Evolutionary conservation across 1,140 invertebrate species (phyloP), one percentile per base, ranked within the genome.

Genomic region (Sarcophaga bullata): DNA sequence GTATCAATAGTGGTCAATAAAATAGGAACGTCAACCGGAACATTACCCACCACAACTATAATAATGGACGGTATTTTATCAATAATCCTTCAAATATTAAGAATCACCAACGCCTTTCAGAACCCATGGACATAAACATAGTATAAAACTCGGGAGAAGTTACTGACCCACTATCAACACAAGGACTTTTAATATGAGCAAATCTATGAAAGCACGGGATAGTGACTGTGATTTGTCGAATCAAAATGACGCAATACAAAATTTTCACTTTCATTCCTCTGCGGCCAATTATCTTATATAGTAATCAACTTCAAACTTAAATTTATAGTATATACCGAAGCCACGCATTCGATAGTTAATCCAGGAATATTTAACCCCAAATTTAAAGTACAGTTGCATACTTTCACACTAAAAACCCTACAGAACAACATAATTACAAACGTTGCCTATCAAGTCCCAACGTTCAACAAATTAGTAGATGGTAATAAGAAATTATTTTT

Each of bases 251-350:
- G 15, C n/a, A 17, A 17, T 5, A 62, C 37, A 75, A 49, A 75
- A 75, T 75, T 47, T 75, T 75, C 73, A 4, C n/a, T 48, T 48
- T 48, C 73, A 13, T 15, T 46, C 73, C 73, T 75, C 37, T 10
- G 0, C 10, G 73, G 46, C 3, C n/a, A 75, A 75, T 49, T 48
- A 75, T 47, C 72, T 3, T 11, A 75, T 75, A 75, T 75, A 75
- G 15, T 75, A 75, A n/a, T 48, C 13, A 75, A 75, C 3, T 8
- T 8, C 19, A 62, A 8, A 17, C 58, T 62, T 19, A 75, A n/a
- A 75, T 75, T 75, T 75, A 48, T 75, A 10, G 47, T 75, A 19
- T 46, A 75, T n/a, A 75, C 46, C 9, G 73, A 15, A 75, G 73
- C 73, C 47, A 48, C 73, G 13, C 73, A 75, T 75, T 75, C 73